Evolutionary conservation across 2,888 invertebrate genomes (phyloP), one percentile per base, ranked within the genome.

Genomic region (Argyra leucocephala): DNA sequence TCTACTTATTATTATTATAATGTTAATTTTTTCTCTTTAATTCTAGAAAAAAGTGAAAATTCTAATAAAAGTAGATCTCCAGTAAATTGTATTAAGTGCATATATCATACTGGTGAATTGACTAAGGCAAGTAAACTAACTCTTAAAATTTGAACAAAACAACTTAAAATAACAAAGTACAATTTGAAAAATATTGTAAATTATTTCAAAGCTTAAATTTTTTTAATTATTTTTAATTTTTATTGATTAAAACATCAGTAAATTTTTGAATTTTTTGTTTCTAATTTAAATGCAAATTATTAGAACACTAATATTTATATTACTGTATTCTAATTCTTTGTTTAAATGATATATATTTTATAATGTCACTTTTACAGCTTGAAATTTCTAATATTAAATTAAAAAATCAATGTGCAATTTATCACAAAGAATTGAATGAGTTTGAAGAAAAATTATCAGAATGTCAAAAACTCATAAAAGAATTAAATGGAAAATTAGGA

Each of bases 331-430:
- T 31, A 62, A 64, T 65, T 63, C 22, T 26, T 18, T 12, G 63
- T 24, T 22, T 63, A 26, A n/a, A 57, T 21, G 1, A 18, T 36
- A 48, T 12, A 24, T 61, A n/a, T 36, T 48, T 48, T 57, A 61
- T 66, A 59, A 57, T 48, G 31, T 48, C 59, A 61, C 62, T 31
- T 62, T 70, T 72, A 57, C 65, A 80, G 80, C 67, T 75, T 36
- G 78, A 80, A 72, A 76, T 78, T 31, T 74, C 78, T 69, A 75
- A 74, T 70, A 67, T 78, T 0, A 76, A 77, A 66, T 63, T 79
- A 2, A 72, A 74, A 67, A 76, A 73, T 61, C 66, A 73, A 0
- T 76, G 74, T 67, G 69, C 75, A 0, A 66, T 73, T 31, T 74
- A 74, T 66, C 70, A 73, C 31, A 76, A 75, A 48, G 73, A 78